phyloP scores from a whole-genome alignment of 1,140 invertebrate species.

The Atta colombica region DNA sequence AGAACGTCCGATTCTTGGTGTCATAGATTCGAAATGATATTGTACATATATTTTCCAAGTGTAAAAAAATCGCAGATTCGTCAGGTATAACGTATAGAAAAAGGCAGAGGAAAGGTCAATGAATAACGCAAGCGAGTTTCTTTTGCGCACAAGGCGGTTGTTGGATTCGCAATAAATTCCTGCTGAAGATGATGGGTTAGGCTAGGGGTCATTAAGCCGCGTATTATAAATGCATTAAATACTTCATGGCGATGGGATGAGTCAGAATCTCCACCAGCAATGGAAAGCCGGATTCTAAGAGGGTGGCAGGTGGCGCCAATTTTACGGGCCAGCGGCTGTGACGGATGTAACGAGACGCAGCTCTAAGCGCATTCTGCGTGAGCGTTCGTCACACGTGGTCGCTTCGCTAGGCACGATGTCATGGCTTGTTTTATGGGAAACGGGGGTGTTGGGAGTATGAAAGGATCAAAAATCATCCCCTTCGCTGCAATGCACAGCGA shows the following conservation, averaged over 20 bases:
- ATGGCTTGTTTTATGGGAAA: conserved; percentile 82
- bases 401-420: conserved; percentile 82
- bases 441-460: conserved; percentile 43
- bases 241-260: conserved; percentile 75
- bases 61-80: conserved; percentile 7
- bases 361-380: conserved; percentile 56
- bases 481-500: not conserved
- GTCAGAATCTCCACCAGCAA: conserved; percentile 71
- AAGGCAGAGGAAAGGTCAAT: not conserved
- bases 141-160: conserved; percentile 21
- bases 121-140: conserved; percentile 44
- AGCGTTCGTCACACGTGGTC: conserved; percentile 82
- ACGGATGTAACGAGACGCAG: conserved; percentile 84
- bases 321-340: conserved; percentile 86
- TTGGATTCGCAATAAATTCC: conserved; percentile 76
- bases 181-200: conserved; percentile 67
- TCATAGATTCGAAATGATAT: not conserved
- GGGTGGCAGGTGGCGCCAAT: conserved; percentile 87
- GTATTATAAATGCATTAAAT: conserved; percentile 86
- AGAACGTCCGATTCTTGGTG: not conserved
- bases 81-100: not conserved
- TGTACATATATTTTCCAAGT: not conserved
- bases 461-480: conserved; percentile 58
- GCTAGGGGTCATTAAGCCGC: conserved; percentile 83
- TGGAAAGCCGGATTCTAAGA: conserved; percentile 71